Evolutionary conservation across 1,140 invertebrate genomes (phyloP).

Genomic region (Lamellibrachia luymesi): DNA sequence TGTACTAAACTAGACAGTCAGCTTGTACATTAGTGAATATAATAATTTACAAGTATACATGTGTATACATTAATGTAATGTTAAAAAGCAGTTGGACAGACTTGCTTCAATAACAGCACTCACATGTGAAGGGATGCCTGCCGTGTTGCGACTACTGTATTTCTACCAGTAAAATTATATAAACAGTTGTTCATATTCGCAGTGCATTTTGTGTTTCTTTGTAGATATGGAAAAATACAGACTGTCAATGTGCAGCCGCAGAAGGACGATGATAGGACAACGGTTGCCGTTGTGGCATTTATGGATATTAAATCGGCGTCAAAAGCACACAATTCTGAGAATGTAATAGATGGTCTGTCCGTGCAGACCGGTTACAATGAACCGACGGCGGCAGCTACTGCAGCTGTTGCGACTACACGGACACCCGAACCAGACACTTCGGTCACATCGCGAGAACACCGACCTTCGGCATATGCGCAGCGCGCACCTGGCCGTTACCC

Average conservation of each 20-base stretch:
- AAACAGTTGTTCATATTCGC: too few species aligned
- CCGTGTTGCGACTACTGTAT: too few species aligned
- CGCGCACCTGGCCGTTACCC: background rate
- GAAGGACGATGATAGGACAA: conserved; percentile 65
- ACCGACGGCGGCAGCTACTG: conserved; percentile 58
- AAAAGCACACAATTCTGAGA: conserved; percentile 86
- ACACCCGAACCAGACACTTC: conserved; percentile 33
- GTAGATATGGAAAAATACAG: conserved; percentile 93
- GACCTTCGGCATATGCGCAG: background rate
- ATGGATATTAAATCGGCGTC: conserved; percentile 95
- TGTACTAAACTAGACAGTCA: too few species aligned
- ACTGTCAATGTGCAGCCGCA: conserved; percentile 84
- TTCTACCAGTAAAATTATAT: too few species aligned
- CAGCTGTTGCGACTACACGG: conserved; percentile 39
- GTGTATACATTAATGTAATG: too few species aligned
- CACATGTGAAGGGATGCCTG: too few species aligned
- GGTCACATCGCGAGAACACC: background rate
- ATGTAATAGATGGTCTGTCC: conserved; percentile 78
- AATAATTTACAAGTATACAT: too few species aligned
- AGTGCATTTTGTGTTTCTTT: conserved; percentile 37
- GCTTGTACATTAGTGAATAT: too few species aligned
- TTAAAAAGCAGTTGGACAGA: too few species aligned
- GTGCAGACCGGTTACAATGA: conserved; percentile 92
- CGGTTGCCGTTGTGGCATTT: conserved; percentile 85
- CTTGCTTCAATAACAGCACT: too few species aligned